Evolutionary conservation across 2,888 invertebrate genomes (phyloP).

Genomic region (Pristionchus maxplancki): DNA sequence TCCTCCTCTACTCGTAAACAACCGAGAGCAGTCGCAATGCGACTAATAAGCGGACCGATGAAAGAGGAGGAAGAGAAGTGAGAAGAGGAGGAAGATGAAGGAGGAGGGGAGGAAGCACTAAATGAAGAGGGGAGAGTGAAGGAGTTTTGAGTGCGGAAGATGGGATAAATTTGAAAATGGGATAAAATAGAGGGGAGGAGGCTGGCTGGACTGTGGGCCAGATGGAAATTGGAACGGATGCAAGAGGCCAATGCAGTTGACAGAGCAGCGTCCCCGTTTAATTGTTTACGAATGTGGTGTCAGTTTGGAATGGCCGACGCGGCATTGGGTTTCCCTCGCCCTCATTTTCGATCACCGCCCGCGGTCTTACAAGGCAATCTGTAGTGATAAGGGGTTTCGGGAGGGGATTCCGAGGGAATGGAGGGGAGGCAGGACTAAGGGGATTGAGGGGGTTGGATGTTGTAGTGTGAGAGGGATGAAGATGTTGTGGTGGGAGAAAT

Average conservation of each 20-base stretch:
- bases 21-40: conserved; percentile 30
- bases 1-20: conserved; percentile 22
- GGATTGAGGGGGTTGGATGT: not conserved
- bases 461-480: not conserved
- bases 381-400: not conserved
- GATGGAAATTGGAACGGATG: not conserved
- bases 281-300: conserved; percentile 14
- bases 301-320: not conserved
- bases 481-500: not conserved
- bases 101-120: conserved; percentile 33
- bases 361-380: not conserved
- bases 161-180: not conserved
- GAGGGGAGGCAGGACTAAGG: not conserved
- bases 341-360: not conserved
- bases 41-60: conserved; percentile 35
- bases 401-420: not conserved
- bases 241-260: not conserved
- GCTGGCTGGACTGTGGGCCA: not conserved
- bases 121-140: not conserved
- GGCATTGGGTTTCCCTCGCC: not conserved
- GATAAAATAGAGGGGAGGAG: not conserved
- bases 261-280: not conserved
- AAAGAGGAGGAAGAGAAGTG: not conserved
- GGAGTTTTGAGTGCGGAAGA: not conserved
- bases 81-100: not conserved